Evolutionary conservation across 2,797 vertebrate species (phyloP), one percentile per base, ranked within the genome.

Genomic region (Phoxinus dragarum): DNA sequence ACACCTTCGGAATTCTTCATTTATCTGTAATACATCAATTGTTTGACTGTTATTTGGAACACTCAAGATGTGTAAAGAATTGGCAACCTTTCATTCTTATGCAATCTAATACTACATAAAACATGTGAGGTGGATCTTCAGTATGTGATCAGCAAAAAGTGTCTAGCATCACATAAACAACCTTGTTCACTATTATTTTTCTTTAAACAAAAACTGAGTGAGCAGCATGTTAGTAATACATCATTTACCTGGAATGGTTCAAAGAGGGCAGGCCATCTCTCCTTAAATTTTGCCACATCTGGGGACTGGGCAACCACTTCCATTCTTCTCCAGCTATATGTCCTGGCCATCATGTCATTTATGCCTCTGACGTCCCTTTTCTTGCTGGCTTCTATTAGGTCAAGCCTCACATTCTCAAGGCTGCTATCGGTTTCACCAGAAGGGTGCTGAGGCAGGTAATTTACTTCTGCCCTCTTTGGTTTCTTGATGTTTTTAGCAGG

Each of bases 221-320:
- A 27, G 34, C 17, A 59, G 21, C n/a, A n/a, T 34, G 21, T 36
- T 4, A 79, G 76, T 79, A 2, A 61, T 79, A 79, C 61, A 40
- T 42, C 31, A 78, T 59, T 78, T 52, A 34, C 75, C 54, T 69
- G 67, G 81, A 86, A 86, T 87, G 83, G 10, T 49, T 91, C 88
- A 90, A 91, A 91, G 3, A 90, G 71, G 84, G 88, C 84, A 0
- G 89, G 89, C 87, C 90, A 91, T 87, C 86, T 90, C 82, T 73
- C 88, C 86, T 90, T 89, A n/a, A 91, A 85, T 84, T 90, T 87
- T 74, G 36, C 76, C 6, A 89, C 82, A 69, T 12, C 86, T 74
- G 84, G 88, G 6, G 83, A 85, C n/a, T 21, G 77, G 84, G n/a
- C 88, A 38, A 90, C 21, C 6, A 91, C 89, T 90, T 90, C 3